Evolutionary conservation across 2,888 invertebrate genomes (phyloP), one percentile per base, ranked within the genome.

Genomic region (Dicranocentrus wangi): DNA sequence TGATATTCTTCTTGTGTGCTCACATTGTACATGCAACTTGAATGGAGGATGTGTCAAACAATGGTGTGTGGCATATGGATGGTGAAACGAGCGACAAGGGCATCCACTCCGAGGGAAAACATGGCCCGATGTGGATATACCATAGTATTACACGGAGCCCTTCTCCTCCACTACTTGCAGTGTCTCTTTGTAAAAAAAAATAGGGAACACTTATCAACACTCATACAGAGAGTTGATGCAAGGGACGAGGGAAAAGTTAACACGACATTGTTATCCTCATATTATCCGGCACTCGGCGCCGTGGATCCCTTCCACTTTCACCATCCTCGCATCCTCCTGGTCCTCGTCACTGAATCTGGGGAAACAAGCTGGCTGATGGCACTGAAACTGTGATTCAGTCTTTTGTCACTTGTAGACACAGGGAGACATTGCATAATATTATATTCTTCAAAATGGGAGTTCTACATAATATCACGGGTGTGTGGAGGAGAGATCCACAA

Each of bases 171-270:
- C n/a, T n/a, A n/a, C n/a, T n/a, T n/a, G n/a, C n/a, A n/a, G 32
- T 32, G 32, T 32, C 10, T 32, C 32, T 10, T n/a, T n/a, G n/a
- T n/a, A n/a, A n/a, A n/a, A n/a, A n/a, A n/a, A n/a, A n/a, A n/a
- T n/a, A n/a, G n/a, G n/a, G n/a, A 63, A 63, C 43, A 65, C 42
- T 65, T 65, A 65, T 65, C 65, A 65, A 39, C 17, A 65, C 65
- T 65, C 65, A 19, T 43, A 43, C 42, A 65, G 23, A 63, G 28
- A 15, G 28, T 17, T 28, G 63, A 19, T 28, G 32, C 13, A 15
- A 21, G 23, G 25, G 23, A 51, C n/a, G 47, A 58, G 28, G 21
- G 25, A 2, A 32, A 61, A 61, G 10, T 28, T 61, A n/a, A 32
- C 65, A 65, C 21, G 65, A 65, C 43, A 42, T 65, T 61, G 28